Evolutionary conservation across 2,113 vertebrate species (phyloP).

Genomic region (Laticauda laticaudata): DNA sequence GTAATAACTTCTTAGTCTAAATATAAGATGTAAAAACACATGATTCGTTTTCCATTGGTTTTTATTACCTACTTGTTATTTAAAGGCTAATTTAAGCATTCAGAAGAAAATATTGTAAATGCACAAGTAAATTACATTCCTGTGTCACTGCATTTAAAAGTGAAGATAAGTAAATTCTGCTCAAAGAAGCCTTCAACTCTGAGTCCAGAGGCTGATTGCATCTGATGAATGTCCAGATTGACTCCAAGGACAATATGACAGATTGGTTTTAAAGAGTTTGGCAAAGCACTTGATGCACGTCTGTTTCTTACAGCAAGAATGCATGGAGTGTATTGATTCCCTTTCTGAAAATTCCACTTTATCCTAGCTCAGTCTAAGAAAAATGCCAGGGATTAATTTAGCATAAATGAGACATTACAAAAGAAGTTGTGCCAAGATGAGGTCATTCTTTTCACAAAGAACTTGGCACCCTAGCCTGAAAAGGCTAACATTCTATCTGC

Average conservation of each 20-base stretch:
- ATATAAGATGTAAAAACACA: not conserved
- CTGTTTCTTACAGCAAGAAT: not conserved
- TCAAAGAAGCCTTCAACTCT: not conserved
- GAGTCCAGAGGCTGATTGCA: not conserved
- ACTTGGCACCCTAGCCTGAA: not conserved
- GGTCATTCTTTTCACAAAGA: not conserved
- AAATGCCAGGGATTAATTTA: not conserved
- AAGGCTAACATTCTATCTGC: not conserved
- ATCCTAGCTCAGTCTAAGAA: not conserved
- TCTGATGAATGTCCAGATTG: not conserved
- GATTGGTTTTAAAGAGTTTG: not conserved
- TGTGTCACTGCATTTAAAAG: not conserved
- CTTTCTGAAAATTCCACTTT: not conserved
- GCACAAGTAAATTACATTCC: not conserved
- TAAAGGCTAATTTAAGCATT: not conserved
- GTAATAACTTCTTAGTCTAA: not conserved
- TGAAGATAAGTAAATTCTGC: not conserved
- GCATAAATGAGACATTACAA: not conserved
- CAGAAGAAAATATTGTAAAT: not conserved
- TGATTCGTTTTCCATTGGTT: not conserved
- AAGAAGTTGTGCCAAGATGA: not conserved
- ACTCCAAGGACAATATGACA: not conserved
- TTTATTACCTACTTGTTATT: not conserved
- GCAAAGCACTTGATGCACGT: not conserved
- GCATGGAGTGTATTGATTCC: not conserved